These are phyloP conservation scores for Lasioglossum zephyrum DNA, from an alignment of 2,888 invertebrate genomes.

Conservation along the genomic window DNA sequence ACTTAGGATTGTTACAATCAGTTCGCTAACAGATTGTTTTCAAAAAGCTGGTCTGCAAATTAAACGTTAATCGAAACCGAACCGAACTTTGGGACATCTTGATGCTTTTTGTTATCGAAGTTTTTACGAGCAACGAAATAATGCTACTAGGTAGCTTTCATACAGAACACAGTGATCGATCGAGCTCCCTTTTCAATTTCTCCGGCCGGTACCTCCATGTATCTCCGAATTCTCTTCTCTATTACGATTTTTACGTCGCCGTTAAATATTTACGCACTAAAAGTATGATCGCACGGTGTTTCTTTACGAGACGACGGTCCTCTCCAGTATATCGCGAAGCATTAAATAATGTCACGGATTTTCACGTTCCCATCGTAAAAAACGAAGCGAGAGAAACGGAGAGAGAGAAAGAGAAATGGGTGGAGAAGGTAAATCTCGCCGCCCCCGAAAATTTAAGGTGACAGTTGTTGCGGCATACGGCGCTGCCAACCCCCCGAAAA, in stretches of 20 bases:
- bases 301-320: neutral
- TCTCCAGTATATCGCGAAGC: neutral
- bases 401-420: slow-evolving; percentile 2
- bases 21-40: neutral
- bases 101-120: neutral
- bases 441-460: slow-evolving; percentile 59
- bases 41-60: neutral
- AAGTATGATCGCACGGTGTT: neutral
- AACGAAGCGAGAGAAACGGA: neutral
- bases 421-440: slow-evolving; percentile 37
- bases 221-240: neutral
- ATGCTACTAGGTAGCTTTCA: neutral
- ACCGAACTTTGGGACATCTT: neutral
- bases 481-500: slow-evolving; percentile 63
- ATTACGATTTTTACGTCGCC: slow-evolving; percentile 11
- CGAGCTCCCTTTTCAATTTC: neutral
- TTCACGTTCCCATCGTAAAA: slow-evolving; percentile 28
- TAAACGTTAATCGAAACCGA: neutral
- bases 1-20: too few relatives aligned
- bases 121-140: neutral
- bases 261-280: slow-evolving; percentile 10
- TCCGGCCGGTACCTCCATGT: too few relatives aligned
- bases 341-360: slow-evolving; percentile 30
- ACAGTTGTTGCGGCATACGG: slow-evolving; percentile 70
- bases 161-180: neutral